These are phyloP conservation scores for Cochlearius cochlearius DNA, from an alignment of 2,113 vertebrate genomes.

Conservation along the genomic window DNA sequence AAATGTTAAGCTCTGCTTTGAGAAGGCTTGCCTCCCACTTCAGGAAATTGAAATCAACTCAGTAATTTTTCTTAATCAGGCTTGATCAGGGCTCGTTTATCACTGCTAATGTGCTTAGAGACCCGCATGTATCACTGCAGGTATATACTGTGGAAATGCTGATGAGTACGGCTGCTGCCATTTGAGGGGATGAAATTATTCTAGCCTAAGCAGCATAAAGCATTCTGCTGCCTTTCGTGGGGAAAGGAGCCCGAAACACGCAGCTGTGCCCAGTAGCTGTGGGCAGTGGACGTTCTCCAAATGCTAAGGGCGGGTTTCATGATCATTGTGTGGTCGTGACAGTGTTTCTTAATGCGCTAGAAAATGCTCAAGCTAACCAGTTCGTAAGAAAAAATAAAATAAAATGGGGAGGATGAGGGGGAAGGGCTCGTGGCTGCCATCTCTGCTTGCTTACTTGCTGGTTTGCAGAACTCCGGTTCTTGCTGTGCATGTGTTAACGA, in stretches of 20 bases:
- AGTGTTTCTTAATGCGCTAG: not conserved
- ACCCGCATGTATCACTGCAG: not conserved
- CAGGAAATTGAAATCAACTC: not conserved
- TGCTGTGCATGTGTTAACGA: fast-evolving
- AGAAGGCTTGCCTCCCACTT: not conserved
- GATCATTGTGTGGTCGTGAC: too few species aligned
- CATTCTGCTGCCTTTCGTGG: not conserved
- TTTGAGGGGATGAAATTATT: not conserved
- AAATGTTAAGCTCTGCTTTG: not conserved
- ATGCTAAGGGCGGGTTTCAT: not conserved
- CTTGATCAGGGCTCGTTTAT: not conserved
- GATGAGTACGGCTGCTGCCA: not conserved
- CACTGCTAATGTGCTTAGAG: not conserved
- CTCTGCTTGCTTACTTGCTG: not conserved
- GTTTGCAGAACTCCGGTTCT: not conserved
- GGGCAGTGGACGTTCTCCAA: not conserved
- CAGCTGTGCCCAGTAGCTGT: not conserved
- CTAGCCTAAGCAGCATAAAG: not conserved
- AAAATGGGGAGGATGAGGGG: not conserved
- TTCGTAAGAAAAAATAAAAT: too few species aligned
- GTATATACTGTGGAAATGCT: not conserved
- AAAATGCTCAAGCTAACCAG: not conserved
- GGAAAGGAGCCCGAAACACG: not conserved
- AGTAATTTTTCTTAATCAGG: not conserved
- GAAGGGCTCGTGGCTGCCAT: fast-evolving